Conservation (phyloP, 2,797 vertebrate genomes). For the Centropyge bicolor region DNA sequence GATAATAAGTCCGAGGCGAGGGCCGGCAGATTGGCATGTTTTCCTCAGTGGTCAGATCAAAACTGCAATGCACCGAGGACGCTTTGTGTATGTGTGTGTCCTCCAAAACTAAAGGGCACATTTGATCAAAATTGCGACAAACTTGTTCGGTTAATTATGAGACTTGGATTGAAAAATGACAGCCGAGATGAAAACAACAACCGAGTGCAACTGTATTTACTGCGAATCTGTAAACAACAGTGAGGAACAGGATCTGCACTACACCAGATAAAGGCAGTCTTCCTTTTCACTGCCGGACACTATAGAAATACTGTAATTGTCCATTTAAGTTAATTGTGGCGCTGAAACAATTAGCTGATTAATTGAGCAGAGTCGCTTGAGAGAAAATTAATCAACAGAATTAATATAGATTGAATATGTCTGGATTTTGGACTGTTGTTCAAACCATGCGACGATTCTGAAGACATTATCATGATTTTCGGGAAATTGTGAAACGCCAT, state of each 20-base stretch:
- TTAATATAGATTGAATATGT: not conserved
- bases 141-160: constrained; percentile 14
- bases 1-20: constrained; percentile 65
- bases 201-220: not conserved
- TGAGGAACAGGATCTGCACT: not conserved
- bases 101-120: constrained; percentile 25
- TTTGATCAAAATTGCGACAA: constrained; percentile 22
- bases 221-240: not conserved
- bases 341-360: not conserved
- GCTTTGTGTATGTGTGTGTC: not conserved
- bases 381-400: not conserved
- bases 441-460: too few species aligned
- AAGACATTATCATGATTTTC: too few species aligned
- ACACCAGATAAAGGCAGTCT: not conserved
- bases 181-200: constrained; percentile 15
- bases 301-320: not conserved
- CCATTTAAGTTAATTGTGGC: not conserved
- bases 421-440: not conserved
- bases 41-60: constrained; percentile 60
- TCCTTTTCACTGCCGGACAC: not conserved
- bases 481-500: too few species aligned
- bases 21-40: constrained; percentile 65
- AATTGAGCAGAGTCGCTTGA: not conserved
- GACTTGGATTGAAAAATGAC: constrained; percentile 11
- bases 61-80: not conserved